Evolutionary conservation across 2,113 vertebrate genomes (phyloP), one percentile per base, ranked within the genome.

Genomic region (Condylura cristata): DNA sequence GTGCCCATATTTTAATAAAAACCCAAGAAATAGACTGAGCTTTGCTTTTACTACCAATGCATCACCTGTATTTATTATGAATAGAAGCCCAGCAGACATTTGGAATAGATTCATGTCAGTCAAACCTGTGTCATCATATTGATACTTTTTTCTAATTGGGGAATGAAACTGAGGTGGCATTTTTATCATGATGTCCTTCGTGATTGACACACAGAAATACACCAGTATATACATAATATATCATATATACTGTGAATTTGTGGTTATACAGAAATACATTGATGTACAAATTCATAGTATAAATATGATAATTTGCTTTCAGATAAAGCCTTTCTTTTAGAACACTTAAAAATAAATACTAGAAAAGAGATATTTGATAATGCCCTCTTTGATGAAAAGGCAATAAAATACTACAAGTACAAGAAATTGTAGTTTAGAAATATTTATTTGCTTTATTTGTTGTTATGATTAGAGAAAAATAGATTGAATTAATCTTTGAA

Each of bases 161-260:
- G 96, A 97, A 96, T 94, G 60, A 56, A 93, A 75, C 78, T 86
- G 46, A 96, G 41, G 24, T 96, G 85, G 34, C 84, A 97, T 97
- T 98, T 97, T 94, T 89, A 92, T 96, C 56, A 88, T 3, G 9
- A 93, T 9, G 41, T 39, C 32, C 74, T 97, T 86, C 79, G 58
- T 96, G 97, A 97, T 28, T 98, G 96, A 96, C 74, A 71, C 74
- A 39, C n/a, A n/a, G n/a, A n/a, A n/a, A n/a, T n/a, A n/a, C n/a
- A n/a, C n/a, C n/a, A n/a, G n/a, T n/a, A n/a, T n/a, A n/a, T n/a
- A n/a, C n/a, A n/a, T n/a, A n/a, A n/a, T n/a, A n/a, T n/a, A n/a
- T n/a, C n/a, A n/a, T n/a, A n/a, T n/a, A n/a, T n/a, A n/a, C n/a
- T n/a, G n/a, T n/a, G n/a, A n/a, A n/a, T n/a, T n/a, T n/a, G n/a